Conservation (phyloP, 2,888 invertebrate genomes). For the Acronicta leporina region DNA sequence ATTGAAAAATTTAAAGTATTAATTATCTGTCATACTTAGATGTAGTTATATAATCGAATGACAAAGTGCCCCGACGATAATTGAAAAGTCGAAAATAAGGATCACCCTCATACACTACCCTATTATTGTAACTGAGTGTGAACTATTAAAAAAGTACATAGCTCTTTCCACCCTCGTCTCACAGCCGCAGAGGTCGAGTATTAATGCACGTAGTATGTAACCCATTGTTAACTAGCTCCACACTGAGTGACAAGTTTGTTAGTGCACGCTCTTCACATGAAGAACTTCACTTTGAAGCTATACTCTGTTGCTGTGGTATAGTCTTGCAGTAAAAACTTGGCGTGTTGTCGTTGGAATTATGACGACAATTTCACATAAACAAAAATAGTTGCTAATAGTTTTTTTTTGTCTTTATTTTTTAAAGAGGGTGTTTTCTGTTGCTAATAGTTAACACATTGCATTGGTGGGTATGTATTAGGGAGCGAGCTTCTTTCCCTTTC, state of each 20-base stretch:
- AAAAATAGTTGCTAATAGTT: too few relatives aligned
- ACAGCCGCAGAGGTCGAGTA: conserved; percentile 46
- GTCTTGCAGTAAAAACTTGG: conserved; percentile 30
- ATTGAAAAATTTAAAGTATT: too few relatives aligned
- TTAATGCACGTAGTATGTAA: conserved; percentile 55
- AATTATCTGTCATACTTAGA: too few relatives aligned
- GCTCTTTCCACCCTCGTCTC: conserved; percentile 16
- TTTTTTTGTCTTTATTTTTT: too few relatives aligned
- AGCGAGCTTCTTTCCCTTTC: too few relatives aligned
- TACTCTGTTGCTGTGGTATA: conserved; percentile 2
- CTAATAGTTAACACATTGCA: too few relatives aligned
- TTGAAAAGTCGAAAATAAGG: too few relatives aligned
- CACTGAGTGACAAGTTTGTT: conserved; percentile 70
- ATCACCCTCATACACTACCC: too few relatives aligned
- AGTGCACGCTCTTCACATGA: conserved; percentile 60
- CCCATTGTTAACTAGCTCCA: conserved; percentile 64
- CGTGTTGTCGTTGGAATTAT: conserved; percentile 9
- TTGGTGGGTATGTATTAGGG: too few relatives aligned
- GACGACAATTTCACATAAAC: background rate
- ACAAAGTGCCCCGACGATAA: too few relatives aligned
- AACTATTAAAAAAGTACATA: conserved; percentile 39
- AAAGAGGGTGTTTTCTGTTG: too few relatives aligned
- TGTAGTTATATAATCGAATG: too few relatives aligned
- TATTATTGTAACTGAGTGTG: conserved; percentile 20
- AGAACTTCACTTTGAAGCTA: conserved; percentile 48